phyloP scores from a whole-genome alignment of 2,797 vertebrate species.

The Sphenopsis melanotis region DNA sequence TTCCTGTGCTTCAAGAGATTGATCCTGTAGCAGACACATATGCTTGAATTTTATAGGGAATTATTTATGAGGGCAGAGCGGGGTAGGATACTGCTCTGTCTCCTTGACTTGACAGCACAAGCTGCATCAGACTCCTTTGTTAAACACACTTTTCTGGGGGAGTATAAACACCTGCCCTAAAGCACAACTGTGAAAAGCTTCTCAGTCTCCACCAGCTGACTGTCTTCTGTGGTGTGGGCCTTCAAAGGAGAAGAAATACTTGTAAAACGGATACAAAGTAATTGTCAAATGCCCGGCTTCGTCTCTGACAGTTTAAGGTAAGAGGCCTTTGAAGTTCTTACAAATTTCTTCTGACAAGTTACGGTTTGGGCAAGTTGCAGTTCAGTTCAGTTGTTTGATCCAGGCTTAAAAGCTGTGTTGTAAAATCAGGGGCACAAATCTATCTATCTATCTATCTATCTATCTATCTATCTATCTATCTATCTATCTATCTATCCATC shows the following conservation, averaged over 20 bases:
- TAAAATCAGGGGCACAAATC: neutral
- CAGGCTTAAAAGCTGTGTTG: neutral
- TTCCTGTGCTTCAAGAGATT: neutral
- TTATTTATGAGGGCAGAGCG: neutral
- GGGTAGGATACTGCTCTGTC: neutral
- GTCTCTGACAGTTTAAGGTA: neutral
- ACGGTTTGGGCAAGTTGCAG: neutral
- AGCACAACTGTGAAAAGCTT: neutral
- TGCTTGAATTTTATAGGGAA: neutral
- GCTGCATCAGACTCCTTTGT: neutral
- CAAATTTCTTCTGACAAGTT: neutral
- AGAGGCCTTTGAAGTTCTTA: neutral
- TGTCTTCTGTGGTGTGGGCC: rapidly evolving
- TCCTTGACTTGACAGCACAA: neutral
- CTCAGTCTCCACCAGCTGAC: neutral
- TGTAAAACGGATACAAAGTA: neutral
- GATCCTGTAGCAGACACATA: neutral
- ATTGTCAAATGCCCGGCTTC: neutral
- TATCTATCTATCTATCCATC: neutral
- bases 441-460: neutral
- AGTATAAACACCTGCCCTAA: neutral
- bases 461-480: too few species aligned
- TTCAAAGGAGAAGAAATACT: neutral
- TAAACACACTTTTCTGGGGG: neutral
- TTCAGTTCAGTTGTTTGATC: neutral